These are phyloP conservation scores for Harpegnathos saltator DNA, from an alignment of 1,140 invertebrate genomes.

Conservation along the genomic window DNA sequence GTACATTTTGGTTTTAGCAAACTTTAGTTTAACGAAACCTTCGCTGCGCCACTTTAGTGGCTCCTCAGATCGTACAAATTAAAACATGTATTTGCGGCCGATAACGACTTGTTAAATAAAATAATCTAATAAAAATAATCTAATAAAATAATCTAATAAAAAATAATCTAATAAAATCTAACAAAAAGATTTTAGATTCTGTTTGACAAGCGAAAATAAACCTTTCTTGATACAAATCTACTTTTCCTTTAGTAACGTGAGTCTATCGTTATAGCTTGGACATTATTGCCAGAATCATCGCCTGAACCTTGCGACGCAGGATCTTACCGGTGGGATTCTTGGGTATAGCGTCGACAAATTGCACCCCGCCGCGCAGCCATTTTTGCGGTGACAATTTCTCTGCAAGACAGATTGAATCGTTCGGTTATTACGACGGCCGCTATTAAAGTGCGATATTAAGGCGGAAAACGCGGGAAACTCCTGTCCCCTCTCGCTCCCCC, in stretches of 20 bases:
- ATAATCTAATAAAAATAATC: no score
- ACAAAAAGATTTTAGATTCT: no score
- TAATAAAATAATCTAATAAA: no score
- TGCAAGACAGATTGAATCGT: slow-evolving; percentile 53
- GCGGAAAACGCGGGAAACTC: slow-evolving; percentile 9
- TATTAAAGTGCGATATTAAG: slow-evolving; percentile 55
- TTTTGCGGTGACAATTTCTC: slow-evolving; percentile 87
- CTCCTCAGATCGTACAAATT: no score
- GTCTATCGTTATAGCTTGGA: slow-evolving; percentile 79
- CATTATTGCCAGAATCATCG: slow-evolving; percentile 81
- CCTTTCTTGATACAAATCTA: no score
- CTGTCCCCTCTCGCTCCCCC: neutral
- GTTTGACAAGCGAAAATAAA: no score
- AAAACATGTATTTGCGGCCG: no score
- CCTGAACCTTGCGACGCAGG: slow-evolving; percentile 86
- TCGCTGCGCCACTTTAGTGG: no score
- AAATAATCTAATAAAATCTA: no score
- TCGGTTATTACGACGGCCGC: slow-evolving; percentile 23
- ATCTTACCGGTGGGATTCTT: slow-evolving; percentile 90
- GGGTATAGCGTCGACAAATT: slow-evolving; percentile 89
- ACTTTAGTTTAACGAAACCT: no score
- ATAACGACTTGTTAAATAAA: no score
- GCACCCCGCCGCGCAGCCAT: slow-evolving; percentile 88
- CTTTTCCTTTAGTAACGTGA: neutral
- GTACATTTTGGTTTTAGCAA: no score